Evolutionary conservation across 2,888 invertebrate species (phyloP).

Genomic region (Hanleya hanleyi): DNA sequence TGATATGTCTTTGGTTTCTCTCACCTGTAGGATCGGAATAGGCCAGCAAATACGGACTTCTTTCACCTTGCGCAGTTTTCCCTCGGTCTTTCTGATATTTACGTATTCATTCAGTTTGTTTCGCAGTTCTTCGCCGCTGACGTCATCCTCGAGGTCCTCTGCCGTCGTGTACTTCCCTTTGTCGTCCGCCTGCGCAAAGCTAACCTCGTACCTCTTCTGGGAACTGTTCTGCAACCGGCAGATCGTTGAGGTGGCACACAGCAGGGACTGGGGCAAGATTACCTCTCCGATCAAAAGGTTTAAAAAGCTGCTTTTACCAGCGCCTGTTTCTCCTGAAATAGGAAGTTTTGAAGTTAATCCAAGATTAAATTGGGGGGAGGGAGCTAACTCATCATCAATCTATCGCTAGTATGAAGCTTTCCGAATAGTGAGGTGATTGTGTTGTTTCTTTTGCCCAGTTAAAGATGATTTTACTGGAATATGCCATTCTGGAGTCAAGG

Average conservation of each 20-base stretch:
- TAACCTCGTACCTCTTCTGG: slow-evolving; percentile 28
- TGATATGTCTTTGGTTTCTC: no score
- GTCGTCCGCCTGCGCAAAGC: slow-evolving; percentile 8
- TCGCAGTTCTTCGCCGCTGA: slow-evolving; percentile 1
- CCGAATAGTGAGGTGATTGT: no score
- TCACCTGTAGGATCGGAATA: not conserved
- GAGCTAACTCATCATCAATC: no score
- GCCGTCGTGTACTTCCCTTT: not conserved
- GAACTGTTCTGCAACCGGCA: slow-evolving; percentile 26
- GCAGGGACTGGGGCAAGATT: slow-evolving; percentile 22
- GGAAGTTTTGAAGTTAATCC: no score
- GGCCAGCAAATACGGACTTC: not conserved
- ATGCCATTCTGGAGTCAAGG: no score
- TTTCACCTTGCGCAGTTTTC: not conserved
- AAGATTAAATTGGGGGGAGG: no score
- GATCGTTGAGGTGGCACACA: slow-evolving; percentile 29
- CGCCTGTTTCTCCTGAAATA: slow-evolving; percentile 28
- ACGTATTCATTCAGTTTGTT: slow-evolving; percentile 21
- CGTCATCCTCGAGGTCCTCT: not conserved
- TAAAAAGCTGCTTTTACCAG: slow-evolving; percentile 32
- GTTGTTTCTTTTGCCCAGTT: no score
- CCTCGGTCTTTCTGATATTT: not conserved
- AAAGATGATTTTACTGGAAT: no score
- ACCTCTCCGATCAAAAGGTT: slow-evolving; percentile 27
- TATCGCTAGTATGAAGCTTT: no score